Base-by-base conservation (phyloP, 2,888 invertebrate species). In the Gari tellinella region DNA sequence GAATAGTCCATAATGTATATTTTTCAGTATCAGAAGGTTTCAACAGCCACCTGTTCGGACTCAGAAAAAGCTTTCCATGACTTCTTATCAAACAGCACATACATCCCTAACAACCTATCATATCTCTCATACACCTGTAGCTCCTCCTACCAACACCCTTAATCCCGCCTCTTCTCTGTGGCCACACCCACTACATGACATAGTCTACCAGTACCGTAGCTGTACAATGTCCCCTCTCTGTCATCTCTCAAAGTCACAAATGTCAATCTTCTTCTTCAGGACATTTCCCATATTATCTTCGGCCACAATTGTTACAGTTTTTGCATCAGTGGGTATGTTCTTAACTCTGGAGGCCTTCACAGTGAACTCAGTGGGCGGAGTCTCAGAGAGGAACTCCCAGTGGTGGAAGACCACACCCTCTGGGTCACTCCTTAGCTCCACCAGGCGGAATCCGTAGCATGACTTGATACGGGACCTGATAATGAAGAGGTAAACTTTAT, bases 331-430 rank as follows among this genome's bases (percentile, higher is more conserved):
- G 5, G 88, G 87, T 17, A 89, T 62, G 26, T 84, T 80, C 43
- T 80, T 80, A 38, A 88, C 75, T 31, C 85, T 77, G 21, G 85
- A 82, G 15, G 78, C 56, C 53, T 84, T 85, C 40, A 91, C 78
- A 12, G 65, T 73, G 72, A 90, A 90, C 23, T 84, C 80, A 2
- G 68, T 80, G 23, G 90, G 89, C n/a, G 89, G 88, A 15, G 82
- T 77, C 31, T 85, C 82, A 2, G 84, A 83, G 4, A 90, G 82
- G 66, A 90, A 91, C 66, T 91, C 91, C 90, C 90, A 91, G 77
- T 91, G 91, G 55, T 89, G 89, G 72, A 90, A 89, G 40, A 91
- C 91, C 12, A 86, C 74, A 5, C 90, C 90, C 14, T 90, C 88
- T 19, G 90, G 89, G 21, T 88, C 87, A 53, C 82, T 87, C 7